Evolutionary conservation across 2,888 invertebrate species (phyloP).

Genomic region (Emesis russula): DNA sequence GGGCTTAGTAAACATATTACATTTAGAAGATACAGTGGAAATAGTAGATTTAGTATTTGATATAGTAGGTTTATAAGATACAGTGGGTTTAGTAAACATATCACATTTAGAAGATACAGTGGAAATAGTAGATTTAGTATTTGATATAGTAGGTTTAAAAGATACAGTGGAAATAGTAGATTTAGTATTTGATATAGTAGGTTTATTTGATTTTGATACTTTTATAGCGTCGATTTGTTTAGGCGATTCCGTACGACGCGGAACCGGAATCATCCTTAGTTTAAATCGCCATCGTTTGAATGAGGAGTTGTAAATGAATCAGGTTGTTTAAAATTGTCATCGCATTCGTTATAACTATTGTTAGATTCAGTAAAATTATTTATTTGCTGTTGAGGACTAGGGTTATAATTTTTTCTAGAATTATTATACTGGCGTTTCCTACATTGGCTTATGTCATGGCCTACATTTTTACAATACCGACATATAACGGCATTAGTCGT

Average conservation of each 20-base stretch:
- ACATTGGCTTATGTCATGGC: constrained; percentile 11
- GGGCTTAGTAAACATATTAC: neutral
- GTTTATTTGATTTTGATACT: no score
- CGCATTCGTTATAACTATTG: neutral
- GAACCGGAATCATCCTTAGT: constrained; percentile 23
- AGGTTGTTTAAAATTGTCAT: neutral
- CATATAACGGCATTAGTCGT: neutral
- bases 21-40: no score
- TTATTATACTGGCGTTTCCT: neutral
- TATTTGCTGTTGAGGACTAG: neutral
- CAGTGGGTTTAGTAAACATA: neutral
- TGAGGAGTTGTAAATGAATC: neutral
- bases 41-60: no score
- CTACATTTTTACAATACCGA: neutral
- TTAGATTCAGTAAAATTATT: neutral
- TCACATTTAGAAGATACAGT: no score
- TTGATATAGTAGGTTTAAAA: no score
- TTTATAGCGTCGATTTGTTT: no score
- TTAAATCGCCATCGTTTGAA: neutral
- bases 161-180: no score
- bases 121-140: no score
- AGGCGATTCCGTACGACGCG: constrained; percentile 13
- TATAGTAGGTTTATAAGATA: no score
- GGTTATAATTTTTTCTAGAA: neutral
- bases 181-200: neutral